Evolutionary conservation across 1,140 invertebrate species (phyloP), one percentile per base, ranked within the genome.

Genomic region (Zaprionus camerounensis): DNA sequence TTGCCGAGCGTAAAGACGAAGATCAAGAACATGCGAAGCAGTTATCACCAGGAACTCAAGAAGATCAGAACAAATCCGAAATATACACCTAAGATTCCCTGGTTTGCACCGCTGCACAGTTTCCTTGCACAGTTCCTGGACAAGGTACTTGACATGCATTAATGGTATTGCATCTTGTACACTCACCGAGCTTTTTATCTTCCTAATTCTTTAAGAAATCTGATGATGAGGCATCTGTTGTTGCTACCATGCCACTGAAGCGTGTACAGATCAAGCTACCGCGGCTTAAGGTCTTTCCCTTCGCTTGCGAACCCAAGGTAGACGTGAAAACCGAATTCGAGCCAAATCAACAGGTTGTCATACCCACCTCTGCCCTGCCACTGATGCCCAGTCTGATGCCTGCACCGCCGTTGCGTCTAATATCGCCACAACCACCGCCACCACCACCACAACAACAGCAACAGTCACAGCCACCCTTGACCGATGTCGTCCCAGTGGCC

Each of bases 11-110:
- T 88, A 0, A 85, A 84, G 49, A 80, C 67, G 20, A 88, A 88
- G 68, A 88, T 88, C 28, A 85, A 85, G 59, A 90, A 90, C 6
- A 24, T 90, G 22, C 81, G 85, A 7, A 71, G 68, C 11, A 44
- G 56, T 1, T 88, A 88, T 24, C 70, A 81, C 26, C 81, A 82
- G 85, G 85, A 88, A 44, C 41, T 90, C 0, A 81, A 63, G 44
- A 88, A 82, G 76, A 85, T 90, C 5, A 55, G 57, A 38, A 20
- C 64, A 3, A 81, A 77, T 71, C n/a, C 66, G 5, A 46, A 41
- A 0, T 88, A 88, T 58, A 71, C 36, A 5, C 79, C 85, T 1
- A 88, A 77, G 31, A 57, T 70, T 17, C 15, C 71, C 7, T 88
- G 85, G 85, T 88, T 88, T 57, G 56, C 51, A 0, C 81, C 84